Percentiles rank a stretch among this genome's conserved stretches.
phyloP scores from a whole-genome alignment of 2,797 vertebrate genomes.

The Thunnus albacares region DNA sequence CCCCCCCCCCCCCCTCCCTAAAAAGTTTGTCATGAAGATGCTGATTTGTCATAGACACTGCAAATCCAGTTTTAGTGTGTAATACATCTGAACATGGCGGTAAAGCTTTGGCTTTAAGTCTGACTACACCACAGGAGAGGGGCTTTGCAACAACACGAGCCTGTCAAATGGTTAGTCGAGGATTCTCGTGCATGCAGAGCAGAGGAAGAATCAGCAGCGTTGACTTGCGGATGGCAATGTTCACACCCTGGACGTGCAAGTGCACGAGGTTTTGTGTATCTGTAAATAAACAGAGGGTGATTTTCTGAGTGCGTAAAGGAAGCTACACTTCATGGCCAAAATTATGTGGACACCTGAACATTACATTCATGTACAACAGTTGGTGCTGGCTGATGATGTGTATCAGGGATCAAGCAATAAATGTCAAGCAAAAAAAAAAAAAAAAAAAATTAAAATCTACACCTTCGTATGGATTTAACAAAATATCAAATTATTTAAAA shows the following conservation, averaged over 20 bases:
- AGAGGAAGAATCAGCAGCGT: background rate
- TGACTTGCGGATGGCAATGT: background rate
- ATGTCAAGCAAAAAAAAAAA: too few species aligned
- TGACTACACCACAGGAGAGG: conserved; percentile 67
- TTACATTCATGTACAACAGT: background rate
- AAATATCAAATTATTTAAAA: too few species aligned
- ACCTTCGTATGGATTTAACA: too few species aligned
- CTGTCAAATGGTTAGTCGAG: conserved; percentile 50
- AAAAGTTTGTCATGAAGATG: conserved; percentile 80
- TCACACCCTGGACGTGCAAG: background rate
- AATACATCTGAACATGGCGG: conserved; percentile 72
- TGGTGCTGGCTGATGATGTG: background rate
- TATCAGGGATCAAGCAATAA: background rate
- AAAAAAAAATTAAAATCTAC: too few species aligned
- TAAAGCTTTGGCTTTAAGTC: conserved; percentile 75
- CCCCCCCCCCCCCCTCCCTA: conserved; percentile 42
- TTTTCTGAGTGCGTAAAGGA: conserved; percentile 42
- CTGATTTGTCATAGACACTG: conserved; percentile 79
- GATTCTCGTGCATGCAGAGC: conserved; percentile 19
- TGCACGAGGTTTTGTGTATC: background rate
- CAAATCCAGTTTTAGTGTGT: conserved; percentile 83
- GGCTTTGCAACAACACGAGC: conserved; percentile 67
- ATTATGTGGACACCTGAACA: background rate
- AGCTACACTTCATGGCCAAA: background rate
- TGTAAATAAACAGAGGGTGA: background rate